Percentiles rank a stretch among this genome's conserved stretches.
phyloP scores from a whole-genome alignment of 2,888 invertebrate species.

The Bimastos eiseni region DNA sequence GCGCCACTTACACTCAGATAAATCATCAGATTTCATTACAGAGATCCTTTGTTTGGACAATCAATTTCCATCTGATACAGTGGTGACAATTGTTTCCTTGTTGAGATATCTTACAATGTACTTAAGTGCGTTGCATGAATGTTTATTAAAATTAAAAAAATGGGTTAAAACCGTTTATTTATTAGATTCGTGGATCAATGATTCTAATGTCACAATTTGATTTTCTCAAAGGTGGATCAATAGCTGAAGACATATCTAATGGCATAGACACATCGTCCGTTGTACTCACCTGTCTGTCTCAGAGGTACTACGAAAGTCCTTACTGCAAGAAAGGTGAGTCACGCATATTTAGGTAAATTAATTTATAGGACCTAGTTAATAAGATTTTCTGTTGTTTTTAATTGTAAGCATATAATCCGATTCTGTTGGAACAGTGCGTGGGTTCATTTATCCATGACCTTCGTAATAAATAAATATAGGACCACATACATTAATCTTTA shows the following conservation, averaged over 20 bases:
- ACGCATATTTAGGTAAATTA: neutral
- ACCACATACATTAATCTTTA: no score
- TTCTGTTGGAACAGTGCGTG: neutral
- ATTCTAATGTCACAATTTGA: neutral
- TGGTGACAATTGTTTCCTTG: neutral
- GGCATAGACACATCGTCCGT: neutral
- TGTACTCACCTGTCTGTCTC: neutral
- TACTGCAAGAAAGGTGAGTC: constrained; percentile 19
- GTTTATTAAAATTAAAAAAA: neutral
- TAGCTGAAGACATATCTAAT: neutral
- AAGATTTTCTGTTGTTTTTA: neutral
- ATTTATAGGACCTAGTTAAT: no score
- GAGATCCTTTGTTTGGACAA: no score
- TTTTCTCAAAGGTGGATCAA: neutral
- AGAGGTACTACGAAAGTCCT: constrained; percentile 21
- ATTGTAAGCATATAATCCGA: neutral
- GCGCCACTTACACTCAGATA: no score
- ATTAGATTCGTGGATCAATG: neutral
- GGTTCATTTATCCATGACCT: no score
- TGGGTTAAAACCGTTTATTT: neutral
- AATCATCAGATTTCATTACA: no score
- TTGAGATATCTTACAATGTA: no score
- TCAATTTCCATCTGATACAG: no score
- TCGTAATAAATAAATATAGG: no score
- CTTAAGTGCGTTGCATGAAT: neutral